A percentile compares a stretch with the other conserved stretches of the same genome.
These are phyloP conservation scores for Amphibalanus amphitrite DNA, from an alignment of 1,140 invertebrate species.

Conservation along the genomic window DNA sequence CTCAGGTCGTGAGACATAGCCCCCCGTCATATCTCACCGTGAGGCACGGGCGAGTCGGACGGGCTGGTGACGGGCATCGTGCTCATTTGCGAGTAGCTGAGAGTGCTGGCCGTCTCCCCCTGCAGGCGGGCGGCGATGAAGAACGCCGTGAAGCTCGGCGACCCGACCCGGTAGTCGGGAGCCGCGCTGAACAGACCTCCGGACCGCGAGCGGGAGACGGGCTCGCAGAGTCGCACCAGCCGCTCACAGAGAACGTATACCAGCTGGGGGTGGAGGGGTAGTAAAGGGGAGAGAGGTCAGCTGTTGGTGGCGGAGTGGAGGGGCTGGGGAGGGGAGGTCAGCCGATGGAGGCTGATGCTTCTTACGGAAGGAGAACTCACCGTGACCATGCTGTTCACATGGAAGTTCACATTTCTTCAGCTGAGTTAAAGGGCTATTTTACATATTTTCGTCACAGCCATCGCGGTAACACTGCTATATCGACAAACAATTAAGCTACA, in stretches of 20 bases:
- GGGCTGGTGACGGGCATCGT: not conserved
- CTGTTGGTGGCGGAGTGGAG: no score
- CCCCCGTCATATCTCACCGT: not conserved
- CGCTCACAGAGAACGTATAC: slow-evolving; percentile 57
- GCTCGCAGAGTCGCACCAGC: slow-evolving; percentile 43
- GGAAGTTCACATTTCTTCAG: no score
- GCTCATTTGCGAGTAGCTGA: not conserved
- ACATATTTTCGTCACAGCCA: no score
- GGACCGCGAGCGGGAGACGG: not conserved
- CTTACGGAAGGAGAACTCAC: no score
- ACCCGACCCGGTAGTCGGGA: slow-evolving; percentile 14
- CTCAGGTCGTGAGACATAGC: no score
- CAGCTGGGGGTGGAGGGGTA: slow-evolving; percentile 35
- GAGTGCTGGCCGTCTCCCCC: not conserved
- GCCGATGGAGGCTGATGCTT: no score
- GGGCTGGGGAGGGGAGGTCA: no score
- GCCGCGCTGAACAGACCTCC: not conserved
- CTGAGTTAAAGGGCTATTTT: no score
- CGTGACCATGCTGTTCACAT: no score
- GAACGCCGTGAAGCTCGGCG: slow-evolving; percentile 19
- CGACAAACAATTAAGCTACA: no score
- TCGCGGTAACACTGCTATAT: no score
- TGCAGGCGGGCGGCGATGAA: slow-evolving; percentile 17
- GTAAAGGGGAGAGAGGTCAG: no score
- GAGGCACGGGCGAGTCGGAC: not conserved